Evolutionary conservation across 2,113 vertebrate genomes (phyloP).

Genomic region (Varanus komodoensis): DNA sequence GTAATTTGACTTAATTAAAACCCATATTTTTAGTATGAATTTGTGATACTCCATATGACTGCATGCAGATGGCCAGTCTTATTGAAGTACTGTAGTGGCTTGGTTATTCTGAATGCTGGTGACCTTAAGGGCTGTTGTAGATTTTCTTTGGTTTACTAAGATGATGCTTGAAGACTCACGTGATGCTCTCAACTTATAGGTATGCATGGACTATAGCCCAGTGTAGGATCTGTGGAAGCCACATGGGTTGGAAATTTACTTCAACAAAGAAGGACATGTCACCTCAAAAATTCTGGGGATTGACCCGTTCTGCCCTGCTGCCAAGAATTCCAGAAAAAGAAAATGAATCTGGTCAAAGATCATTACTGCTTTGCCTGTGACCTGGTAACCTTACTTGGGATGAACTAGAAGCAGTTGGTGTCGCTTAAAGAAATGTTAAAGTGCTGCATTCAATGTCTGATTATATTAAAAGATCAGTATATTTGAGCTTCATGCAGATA

Average conservation of each 20-base stretch:
- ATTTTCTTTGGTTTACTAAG: not conserved
- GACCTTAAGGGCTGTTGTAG: not conserved
- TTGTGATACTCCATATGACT: not conserved
- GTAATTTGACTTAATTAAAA: not conserved
- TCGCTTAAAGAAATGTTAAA: conserved; percentile 15
- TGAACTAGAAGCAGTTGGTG: conserved; percentile 9
- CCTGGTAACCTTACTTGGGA: not conserved
- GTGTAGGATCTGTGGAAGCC: conserved; percentile 89
- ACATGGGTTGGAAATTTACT: conserved; percentile 98
- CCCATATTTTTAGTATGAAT: not conserved
- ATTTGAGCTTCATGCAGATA: not conserved
- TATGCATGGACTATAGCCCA: conserved; percentile 97
- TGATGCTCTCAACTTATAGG: conserved; percentile 65
- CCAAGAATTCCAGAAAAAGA: conserved; percentile 90
- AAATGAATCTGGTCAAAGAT: conserved; percentile 78
- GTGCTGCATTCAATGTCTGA: conserved; percentile 47
- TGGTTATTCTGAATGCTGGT: not conserved
- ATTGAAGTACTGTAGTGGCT: not conserved
- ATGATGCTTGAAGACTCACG: not conserved
- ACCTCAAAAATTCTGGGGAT: conserved; percentile 93
- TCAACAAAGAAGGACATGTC: conserved; percentile 93
- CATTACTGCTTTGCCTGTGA: conserved; percentile 91
- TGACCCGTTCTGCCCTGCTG: conserved; percentile 93
- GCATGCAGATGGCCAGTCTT: not conserved
- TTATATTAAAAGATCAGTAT: conserved; percentile 6